Conservation (phyloP, 2,113 vertebrate species). For the Sylvietta virens region DNA sequence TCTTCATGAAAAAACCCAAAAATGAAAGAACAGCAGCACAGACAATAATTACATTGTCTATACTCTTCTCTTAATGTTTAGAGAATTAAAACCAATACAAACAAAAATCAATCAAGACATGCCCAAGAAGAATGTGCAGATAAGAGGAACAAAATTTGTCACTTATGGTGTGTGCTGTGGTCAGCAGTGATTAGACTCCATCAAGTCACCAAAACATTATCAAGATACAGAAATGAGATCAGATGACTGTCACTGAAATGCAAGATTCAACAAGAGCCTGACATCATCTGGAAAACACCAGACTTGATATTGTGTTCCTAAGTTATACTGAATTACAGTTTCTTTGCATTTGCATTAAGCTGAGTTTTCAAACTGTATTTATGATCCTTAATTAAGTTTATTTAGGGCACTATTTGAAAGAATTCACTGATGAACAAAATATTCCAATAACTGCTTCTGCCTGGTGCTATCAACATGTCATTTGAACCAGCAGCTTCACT, state of each 20-base stretch:
- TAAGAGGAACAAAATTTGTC: background rate
- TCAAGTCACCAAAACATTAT: background rate
- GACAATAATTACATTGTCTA: background rate
- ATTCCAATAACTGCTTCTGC: background rate
- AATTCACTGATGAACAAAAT: background rate
- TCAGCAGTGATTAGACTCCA: background rate
- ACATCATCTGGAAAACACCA: background rate
- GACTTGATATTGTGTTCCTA: fast-evolving
- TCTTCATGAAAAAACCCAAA: background rate
- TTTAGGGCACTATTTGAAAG: background rate
- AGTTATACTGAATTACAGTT: background rate
- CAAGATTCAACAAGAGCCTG: background rate
- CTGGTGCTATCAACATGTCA: background rate
- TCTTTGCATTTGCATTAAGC: background rate
- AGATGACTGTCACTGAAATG: background rate
- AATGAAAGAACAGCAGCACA: background rate
- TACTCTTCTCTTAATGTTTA: background rate
- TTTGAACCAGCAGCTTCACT: background rate
- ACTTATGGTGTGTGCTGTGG: fast-evolving
- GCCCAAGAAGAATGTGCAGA: background rate
- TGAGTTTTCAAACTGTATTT: background rate
- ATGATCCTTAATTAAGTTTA: background rate
- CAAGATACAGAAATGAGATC: background rate
- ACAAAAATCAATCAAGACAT: background rate
- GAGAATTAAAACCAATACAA: background rate